phyloP scores from a whole-genome alignment of 1,140 invertebrate species.

The Bombus affinis region DNA sequence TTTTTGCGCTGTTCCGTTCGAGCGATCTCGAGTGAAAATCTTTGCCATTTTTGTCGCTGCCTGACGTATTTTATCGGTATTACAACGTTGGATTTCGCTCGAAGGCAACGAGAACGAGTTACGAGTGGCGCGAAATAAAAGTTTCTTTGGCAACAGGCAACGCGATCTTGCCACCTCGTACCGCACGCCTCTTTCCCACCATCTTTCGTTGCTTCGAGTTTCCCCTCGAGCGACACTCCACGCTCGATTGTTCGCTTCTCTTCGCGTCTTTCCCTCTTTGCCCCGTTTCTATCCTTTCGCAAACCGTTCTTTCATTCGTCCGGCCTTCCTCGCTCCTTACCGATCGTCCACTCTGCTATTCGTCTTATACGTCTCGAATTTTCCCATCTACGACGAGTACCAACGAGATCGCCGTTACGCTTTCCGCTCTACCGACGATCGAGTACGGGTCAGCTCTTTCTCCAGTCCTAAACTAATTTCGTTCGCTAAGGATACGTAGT shows the following conservation, averaged over 20 bases:
- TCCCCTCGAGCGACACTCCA: not conserved
- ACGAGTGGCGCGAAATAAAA: not conserved
- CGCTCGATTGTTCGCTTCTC: constrained; percentile 7
- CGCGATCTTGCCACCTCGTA: not conserved
- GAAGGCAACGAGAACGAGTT: not conserved
- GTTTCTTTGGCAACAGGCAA: not conserved
- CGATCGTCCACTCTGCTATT: not conserved
- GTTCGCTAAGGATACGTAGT: not conserved
- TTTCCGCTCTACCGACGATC: accelerated
- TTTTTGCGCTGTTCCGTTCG: not conserved
- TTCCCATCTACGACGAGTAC: not conserved
- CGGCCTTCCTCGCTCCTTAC: not conserved
- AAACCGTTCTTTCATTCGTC: not conserved
- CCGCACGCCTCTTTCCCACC: not conserved
- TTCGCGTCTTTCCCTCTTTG: too few species aligned
- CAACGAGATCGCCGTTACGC: too few species aligned
- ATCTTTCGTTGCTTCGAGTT: not conserved
- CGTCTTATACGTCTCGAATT: not conserved
- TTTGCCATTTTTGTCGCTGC: too few species aligned
- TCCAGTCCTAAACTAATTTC: not conserved
- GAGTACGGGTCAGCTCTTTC: not conserved
- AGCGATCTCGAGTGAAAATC: not conserved
- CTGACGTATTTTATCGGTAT: too few species aligned
- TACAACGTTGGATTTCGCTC: too few species aligned
- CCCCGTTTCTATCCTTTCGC: not conserved